These are phyloP conservation scores for Musca vetustissima DNA, from an alignment of 1,140 invertebrate genomes.

Conservation along the genomic window DNA sequence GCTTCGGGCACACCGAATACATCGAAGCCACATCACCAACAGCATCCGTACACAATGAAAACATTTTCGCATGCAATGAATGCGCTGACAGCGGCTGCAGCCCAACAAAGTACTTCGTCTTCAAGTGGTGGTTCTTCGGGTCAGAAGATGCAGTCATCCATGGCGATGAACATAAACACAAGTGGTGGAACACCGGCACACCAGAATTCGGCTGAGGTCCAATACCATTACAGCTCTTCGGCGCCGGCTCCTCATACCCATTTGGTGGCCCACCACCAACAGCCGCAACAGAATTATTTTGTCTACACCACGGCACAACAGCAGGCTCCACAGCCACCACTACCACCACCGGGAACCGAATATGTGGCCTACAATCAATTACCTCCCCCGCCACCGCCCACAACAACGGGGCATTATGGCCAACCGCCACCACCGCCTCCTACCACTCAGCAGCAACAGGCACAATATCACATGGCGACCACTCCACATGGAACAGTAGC, in stretches of 20 bases:
- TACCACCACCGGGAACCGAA: slow-evolving; percentile 38
- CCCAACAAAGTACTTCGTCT: slow-evolving; percentile 27
- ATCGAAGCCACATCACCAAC: slow-evolving; percentile 40
- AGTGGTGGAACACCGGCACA: slow-evolving; percentile 10
- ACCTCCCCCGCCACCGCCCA: slow-evolving; percentile 27
- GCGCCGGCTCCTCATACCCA: slow-evolving; percentile 34
- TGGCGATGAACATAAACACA: slow-evolving; percentile 21
- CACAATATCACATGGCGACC: slow-evolving; percentile 26
- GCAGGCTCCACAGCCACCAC: slow-evolving; percentile 30
- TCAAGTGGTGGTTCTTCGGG: not conserved
- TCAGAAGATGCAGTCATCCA: slow-evolving; percentile 20
- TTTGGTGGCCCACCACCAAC: slow-evolving; percentile 10
- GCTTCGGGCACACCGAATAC: slow-evolving; percentile 45
- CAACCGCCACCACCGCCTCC: slow-evolving; percentile 16
- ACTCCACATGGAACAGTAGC: not conserved
- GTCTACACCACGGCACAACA: slow-evolving; percentile 36
- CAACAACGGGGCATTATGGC: slow-evolving; percentile 35
- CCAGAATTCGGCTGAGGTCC: slow-evolving; percentile 3
- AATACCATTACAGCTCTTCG: slow-evolving; percentile 47
- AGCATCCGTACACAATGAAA: slow-evolving; percentile 42
- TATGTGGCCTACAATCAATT: slow-evolving; percentile 40
- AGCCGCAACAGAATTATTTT: slow-evolving; percentile 38
- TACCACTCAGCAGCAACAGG: slow-evolving; percentile 34
- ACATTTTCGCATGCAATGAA: slow-evolving; percentile 54
- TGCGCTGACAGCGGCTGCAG: slow-evolving; percentile 46